Evolutionary conservation across 2,888 invertebrate genomes (phyloP).

Genomic region (Reticulitermes lucifugus): DNA sequence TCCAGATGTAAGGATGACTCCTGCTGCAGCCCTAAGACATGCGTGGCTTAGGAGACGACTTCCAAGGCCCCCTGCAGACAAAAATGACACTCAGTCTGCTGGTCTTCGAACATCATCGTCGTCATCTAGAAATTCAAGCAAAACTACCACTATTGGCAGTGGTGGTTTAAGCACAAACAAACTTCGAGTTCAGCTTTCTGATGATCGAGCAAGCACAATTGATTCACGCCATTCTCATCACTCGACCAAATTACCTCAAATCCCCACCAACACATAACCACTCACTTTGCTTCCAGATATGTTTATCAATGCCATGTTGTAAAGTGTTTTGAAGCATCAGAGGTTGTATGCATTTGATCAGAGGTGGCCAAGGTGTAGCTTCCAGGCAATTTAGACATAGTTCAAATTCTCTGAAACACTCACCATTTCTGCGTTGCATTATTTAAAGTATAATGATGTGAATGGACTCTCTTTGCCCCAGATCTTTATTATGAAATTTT

Average conservation of each 20-base stretch:
- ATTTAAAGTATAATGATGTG: too few relatives aligned
- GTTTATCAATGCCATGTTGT: constrained; percentile 4
- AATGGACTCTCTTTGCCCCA: too few relatives aligned
- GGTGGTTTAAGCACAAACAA: constrained; percentile 55
- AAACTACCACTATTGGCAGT: constrained; percentile 55
- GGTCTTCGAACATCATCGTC: constrained; percentile 56
- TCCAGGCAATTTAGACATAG: neutral
- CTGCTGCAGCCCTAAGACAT: constrained; percentile 90
- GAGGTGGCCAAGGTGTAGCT: constrained; percentile 17
- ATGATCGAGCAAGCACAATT: constrained; percentile 62
- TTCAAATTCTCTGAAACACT: neutral
- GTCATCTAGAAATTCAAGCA: constrained; percentile 57
- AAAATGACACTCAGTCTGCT: constrained; percentile 51
- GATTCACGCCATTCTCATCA: constrained; percentile 61
- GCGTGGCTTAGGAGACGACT: constrained; percentile 75
- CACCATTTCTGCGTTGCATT: too few relatives aligned
- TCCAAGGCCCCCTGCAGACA: constrained; percentile 53
- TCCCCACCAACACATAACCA: constrained; percentile 53
- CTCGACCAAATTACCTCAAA: constrained; percentile 57
- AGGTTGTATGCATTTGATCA: constrained; percentile 31
- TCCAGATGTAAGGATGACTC: constrained; percentile 89
- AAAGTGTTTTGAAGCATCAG: constrained; percentile 7
- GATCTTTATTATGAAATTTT: neutral
- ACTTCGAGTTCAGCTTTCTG: constrained; percentile 61
- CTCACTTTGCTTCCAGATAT: constrained; percentile 20